Conservation (phyloP, 2,888 invertebrate genomes). For the Thereva nobilitata region DNA sequence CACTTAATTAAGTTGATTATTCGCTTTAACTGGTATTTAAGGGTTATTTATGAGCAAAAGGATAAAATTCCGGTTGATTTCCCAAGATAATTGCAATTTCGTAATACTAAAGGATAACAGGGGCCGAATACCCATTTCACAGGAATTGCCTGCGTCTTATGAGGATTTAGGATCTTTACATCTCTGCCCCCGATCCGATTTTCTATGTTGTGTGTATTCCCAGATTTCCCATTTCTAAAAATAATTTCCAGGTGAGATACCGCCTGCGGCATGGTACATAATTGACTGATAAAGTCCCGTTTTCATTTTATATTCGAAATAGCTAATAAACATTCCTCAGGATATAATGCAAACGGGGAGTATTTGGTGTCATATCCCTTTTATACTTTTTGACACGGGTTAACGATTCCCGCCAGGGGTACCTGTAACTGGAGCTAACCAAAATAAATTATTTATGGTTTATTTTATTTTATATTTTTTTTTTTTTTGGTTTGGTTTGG, state of each 20-base stretch:
- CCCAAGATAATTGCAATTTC: too few species aligned
- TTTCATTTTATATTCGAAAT: constrained; percentile 20
- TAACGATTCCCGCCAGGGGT: constrained; percentile 8
- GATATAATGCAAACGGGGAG: constrained; percentile 10
- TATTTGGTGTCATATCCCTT: constrained; percentile 16
- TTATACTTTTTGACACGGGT: constrained; percentile 7
- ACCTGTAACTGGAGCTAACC: constrained; percentile 17
- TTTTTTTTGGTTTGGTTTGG: too few species aligned
- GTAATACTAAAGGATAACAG: too few species aligned
- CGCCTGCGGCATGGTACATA: neutral
- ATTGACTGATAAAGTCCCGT: constrained; percentile 29
- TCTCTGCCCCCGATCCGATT: too few species aligned
- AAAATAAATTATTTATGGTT: constrained; percentile 37
- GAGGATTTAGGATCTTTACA: too few species aligned
- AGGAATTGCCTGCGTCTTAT: too few species aligned
- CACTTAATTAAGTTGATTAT: too few species aligned
- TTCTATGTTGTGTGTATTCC: too few species aligned
- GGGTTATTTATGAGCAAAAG: too few species aligned
- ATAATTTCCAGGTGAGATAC: constrained; percentile 16
- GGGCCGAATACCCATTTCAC: too few species aligned
- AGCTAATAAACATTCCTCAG: constrained; percentile 10
- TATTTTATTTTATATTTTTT: constrained; percentile 25
- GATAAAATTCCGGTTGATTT: too few species aligned
- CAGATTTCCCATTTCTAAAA: neutral
- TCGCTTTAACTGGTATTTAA: too few species aligned